Conservation (phyloP, 2,888 invertebrate species). For the Synanthedon myopaeformis region DNA sequence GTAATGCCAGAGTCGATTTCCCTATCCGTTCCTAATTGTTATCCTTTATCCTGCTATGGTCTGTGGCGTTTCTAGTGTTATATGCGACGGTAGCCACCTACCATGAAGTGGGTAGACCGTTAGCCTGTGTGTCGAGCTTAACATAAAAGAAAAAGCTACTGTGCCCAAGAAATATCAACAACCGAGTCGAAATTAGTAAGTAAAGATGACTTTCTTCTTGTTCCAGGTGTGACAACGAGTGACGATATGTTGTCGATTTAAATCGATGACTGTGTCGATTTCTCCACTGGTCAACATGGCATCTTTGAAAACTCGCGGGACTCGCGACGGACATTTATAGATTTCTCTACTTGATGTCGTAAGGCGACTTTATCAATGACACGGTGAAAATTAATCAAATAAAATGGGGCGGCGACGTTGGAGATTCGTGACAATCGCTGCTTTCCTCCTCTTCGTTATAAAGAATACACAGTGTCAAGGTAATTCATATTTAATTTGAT, state of each 20-base stretch:
- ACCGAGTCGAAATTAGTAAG: too few species aligned
- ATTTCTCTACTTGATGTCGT: slow-evolving; percentile 13
- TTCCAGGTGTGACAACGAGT: slow-evolving; percentile 51
- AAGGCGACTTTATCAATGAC: slow-evolving; percentile 39
- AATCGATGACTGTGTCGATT: slow-evolving; percentile 25
- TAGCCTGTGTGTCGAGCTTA: too few species aligned
- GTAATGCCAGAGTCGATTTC: too few species aligned
- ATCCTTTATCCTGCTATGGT: too few species aligned
- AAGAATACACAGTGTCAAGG: slow-evolving; percentile 61
- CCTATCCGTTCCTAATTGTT: too few species aligned
- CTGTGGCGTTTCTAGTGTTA: too few species aligned
- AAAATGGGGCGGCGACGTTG: slow-evolving; percentile 63
- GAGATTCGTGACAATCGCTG: slow-evolving; percentile 54
- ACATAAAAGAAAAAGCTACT: too few species aligned
- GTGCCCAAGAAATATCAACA: too few species aligned
- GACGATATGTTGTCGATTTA: slow-evolving; percentile 30
- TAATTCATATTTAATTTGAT: slow-evolving; percentile 12
- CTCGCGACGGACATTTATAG: slow-evolving; percentile 26
- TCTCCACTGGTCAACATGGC: slow-evolving; percentile 33
- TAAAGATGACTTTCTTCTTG: slow-evolving; percentile 19
- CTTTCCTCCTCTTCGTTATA: slow-evolving; percentile 51
- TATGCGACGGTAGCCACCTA: too few species aligned
- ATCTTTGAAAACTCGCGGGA: slow-evolving; percentile 19
- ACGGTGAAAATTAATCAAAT: slow-evolving; percentile 46
- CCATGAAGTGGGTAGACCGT: too few species aligned